Evolutionary conservation across 2,113 vertebrate genomes (phyloP).

Genomic region (Gila orcuttii): DNA sequence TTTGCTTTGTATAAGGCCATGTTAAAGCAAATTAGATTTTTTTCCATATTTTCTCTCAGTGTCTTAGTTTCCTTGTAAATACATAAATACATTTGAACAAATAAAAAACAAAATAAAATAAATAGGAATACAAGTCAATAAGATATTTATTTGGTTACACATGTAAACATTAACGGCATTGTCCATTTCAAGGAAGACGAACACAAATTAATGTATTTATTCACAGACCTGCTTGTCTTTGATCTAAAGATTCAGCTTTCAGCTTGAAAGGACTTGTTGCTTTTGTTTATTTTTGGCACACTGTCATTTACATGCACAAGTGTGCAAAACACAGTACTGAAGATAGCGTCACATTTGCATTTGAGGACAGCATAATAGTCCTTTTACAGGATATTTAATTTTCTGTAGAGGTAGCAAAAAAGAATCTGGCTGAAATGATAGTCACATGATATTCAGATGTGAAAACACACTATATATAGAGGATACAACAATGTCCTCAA

Average conservation of each 20-base stretch:
- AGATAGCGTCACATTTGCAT: not conserved
- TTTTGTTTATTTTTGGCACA: not conserved
- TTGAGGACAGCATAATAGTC: not conserved
- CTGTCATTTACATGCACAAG: not conserved
- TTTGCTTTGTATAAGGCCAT: too few relatives aligned
- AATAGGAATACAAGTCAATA: not conserved
- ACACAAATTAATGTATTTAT: not conserved
- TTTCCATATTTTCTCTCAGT: too few relatives aligned
- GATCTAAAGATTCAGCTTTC: not conserved
- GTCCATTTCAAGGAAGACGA: not conserved
- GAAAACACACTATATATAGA: too few relatives aligned
- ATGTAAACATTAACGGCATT: not conserved
- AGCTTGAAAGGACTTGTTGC: conserved; percentile 2
- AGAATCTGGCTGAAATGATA: not conserved
- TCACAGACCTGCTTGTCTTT: not conserved
- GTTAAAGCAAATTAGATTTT: too few relatives aligned
- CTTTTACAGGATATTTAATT: not conserved
- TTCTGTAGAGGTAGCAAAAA: not conserved
- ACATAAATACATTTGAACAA: not conserved
- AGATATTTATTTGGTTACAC: not conserved
- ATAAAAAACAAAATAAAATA: not conserved
- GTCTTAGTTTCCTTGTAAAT: not conserved
- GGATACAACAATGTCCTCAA: too few relatives aligned
- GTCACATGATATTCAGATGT: not conserved
- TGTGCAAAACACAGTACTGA: not conserved